Evolutionary conservation across 2,888 invertebrate genomes (phyloP), one percentile per base, ranked within the genome.

Genomic region (Parascotia fuliginaria): DNA sequence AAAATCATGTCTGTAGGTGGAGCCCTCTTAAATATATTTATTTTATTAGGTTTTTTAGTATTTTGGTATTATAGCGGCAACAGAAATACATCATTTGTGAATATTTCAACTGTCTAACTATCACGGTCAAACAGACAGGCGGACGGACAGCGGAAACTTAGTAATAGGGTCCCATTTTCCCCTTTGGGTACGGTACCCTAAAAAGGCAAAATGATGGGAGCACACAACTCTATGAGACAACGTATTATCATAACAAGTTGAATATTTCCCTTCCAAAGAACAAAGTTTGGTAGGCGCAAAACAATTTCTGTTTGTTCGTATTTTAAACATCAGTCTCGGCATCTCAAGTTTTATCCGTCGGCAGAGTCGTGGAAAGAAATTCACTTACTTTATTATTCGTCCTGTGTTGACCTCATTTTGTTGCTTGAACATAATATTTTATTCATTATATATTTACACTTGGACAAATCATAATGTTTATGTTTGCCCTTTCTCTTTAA

Each of bases 401-500:
- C 50, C 53, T 55, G 49, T 62, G 62, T 60, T 69, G 69, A 60
- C 65, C 67, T 60, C 66, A 67, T 67, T 67, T 65, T 69, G 55
- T 62, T 52, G 58, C 53, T 55, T 51, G 43, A 49, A 51, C 45
- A 43, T 55, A 42, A 64, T 64, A 65, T 64, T 67, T 65, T 64
- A 67, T 65, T 67, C 55, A 65, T 55, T 43, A 53, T 50, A 57
- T 60, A 64, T 65, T 67, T 53, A 64, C 51, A 64, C 53, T 67
- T 57, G 68, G 68, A 64, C 53, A 49, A 32, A 39, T 49, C 49
- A 42, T 64, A 42, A 53, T 54, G 65, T 53, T 34, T 45, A 53
- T 54, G 65, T 53, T 34, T n/a, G 46, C 37, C 15, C 31, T 54
- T 29, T 41, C 32, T 16, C 27, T 34, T 55, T 38, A 55, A 49